Base-by-base conservation (phyloP, 2,113 vertebrate genomes). In the Menidia beryllina region DNA sequence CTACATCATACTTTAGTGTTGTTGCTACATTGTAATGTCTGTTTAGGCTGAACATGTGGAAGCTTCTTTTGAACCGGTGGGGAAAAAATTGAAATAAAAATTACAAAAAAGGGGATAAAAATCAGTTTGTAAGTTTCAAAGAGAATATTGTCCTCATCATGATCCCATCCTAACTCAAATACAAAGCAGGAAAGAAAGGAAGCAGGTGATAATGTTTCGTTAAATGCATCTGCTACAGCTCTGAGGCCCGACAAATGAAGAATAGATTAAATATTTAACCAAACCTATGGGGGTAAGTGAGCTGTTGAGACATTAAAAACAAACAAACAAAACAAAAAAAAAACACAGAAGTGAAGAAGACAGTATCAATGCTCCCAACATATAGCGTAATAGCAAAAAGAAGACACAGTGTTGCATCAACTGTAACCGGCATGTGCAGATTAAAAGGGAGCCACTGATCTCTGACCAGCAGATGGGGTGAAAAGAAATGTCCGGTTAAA, bases 381-480 rank as follows among this genome's bases (percentile, higher is more conserved):
- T 53, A 48, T 47, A 2, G 19, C 26, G 36, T 43, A 43, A 60
- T 43, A 48, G 30, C 17, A 38, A 74, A 26, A 7, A 39, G 52
- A 9, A 23, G n/a, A 1, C 17, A 45, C 4, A 53, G 11, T 3
- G 21, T 12, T 45, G 39, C 19, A 38, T 58, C 45, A 67, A 48
- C 27, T 62, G 51, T 58, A 13, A 9, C 15, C 21, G 47, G 41
- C 4, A 70, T 48, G 56, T 47, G 10, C 9, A 19, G 27, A 34
- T 20, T 77, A 30, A 64, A 20, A 54, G 25, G 59, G 56, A 69
- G 62, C 52, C 57, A 62, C 62, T 77, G 76, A 75, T 83, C 59
- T 68, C 64, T 67, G 47, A 76, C 59, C 70, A 80, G 62, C 85
- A 90, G 82, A 84, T 86, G 72, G 82, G 58, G 63, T 30, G 11